Evolutionary conservation across 2,888 invertebrate genomes (phyloP), one percentile per base, ranked within the genome.

Genomic region (Drosophila mulleri): DNA sequence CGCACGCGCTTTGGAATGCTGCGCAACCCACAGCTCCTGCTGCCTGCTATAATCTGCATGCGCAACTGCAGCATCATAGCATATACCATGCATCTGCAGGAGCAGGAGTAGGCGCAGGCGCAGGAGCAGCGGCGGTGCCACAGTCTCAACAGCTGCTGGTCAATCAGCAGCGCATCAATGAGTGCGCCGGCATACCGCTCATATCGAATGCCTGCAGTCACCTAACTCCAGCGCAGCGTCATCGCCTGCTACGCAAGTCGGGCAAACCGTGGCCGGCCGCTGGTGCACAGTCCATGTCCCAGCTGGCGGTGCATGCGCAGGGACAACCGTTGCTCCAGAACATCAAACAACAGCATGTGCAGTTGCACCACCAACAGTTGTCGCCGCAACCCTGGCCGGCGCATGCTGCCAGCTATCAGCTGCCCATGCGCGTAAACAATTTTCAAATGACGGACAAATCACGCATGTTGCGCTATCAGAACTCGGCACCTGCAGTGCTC

Each of bases 291-390:
- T 67, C 88, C 16, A 94, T 97, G 75, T 95, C 96, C 12, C 95
- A 96, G 84, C 93, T 97, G 75, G 97, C 97, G 16, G 95, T 96
- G 89, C 97, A 97, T 92, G 96, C 97, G 7, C 97, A 97, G 91
- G 97, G 97, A 48, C 96, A 96, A 50, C 97, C 97, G n/a, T 94
- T 97, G 73, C 96, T 97, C 80, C 82, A 83, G 59, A 82, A 67
- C 41, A 69, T 50, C 50, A 88, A 80, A 35, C 82, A 80, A 20
- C 80, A 83, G n/a, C 75, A 61, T 45, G 54, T 42, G 29, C 74
- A 59, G 5, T 47, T 60, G 0, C 60, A 60, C 1, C 96, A 82
- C 95, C 95, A 81, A 94, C 60, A 54, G 6, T 53, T 62, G 7
- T 59, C 58, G 2, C 73, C 63, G 8, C 85, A 65, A 32, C 45